These are phyloP conservation scores for Lonchura striata DNA, from an alignment of 2,113 vertebrate genomes.

Conservation along the genomic window DNA sequence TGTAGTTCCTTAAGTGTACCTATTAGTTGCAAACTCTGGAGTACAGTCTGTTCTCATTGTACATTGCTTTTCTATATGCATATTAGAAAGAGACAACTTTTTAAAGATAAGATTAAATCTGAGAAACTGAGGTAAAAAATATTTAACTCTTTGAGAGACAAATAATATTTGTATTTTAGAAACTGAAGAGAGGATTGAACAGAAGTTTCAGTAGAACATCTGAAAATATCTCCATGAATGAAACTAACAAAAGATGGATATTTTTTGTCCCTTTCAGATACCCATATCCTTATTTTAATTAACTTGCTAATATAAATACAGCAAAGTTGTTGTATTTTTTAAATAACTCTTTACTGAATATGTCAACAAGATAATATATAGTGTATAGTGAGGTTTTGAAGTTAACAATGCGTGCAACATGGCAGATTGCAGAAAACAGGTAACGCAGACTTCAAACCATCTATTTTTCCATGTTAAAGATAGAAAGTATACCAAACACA, in stretches of 20 bases:
- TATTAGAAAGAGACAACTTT: background rate
- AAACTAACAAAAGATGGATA: background rate
- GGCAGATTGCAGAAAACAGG: constrained; percentile 66
- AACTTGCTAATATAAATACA: constrained; percentile 72
- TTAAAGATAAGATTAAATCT: background rate
- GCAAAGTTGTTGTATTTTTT: constrained; percentile 55
- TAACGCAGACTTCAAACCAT: constrained; percentile 64
- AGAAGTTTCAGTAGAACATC: background rate
- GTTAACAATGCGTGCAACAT: constrained; percentile 75
- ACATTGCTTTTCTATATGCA: background rate
- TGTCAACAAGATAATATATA: constrained; percentile 78
- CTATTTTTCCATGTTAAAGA: constrained; percentile 64
- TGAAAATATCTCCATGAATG: background rate
- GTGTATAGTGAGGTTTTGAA: constrained; percentile 73
- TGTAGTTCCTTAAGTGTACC: background rate
- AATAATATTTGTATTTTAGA: background rate
- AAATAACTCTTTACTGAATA: constrained; percentile 81
- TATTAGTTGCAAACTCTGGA: background rate
- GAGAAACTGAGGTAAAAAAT: background rate
- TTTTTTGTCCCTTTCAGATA: background rate
- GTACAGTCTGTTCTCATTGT: background rate
- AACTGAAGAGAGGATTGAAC: background rate
- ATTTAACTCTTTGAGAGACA: background rate
- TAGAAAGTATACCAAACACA: constrained; percentile 58
- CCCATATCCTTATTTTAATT: background rate